These are phyloP conservation scores for Rhimphoctona megacephalus DNA, from an alignment of 2,888 invertebrate genomes.

Conservation along the genomic window DNA sequence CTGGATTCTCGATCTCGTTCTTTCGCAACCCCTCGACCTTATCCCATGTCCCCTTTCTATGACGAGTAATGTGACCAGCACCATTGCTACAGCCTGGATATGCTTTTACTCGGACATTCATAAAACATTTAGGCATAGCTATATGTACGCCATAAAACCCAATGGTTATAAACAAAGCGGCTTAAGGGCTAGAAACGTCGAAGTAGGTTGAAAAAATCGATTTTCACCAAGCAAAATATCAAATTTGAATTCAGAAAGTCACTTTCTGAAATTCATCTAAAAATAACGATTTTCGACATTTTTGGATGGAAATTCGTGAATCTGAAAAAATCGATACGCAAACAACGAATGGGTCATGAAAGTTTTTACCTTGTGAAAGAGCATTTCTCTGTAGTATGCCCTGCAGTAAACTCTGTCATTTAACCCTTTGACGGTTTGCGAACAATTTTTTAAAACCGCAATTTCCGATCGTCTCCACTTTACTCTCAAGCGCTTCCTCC, in stretches of 20 bases:
- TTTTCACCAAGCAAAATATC: background rate
- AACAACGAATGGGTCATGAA: background rate
- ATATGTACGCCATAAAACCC: background rate
- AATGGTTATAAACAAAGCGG: background rate
- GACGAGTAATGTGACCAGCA: constrained; percentile 25
- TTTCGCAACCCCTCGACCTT: constrained; percentile 37
- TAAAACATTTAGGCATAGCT: background rate
- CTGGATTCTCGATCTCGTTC: constrained; percentile 35
- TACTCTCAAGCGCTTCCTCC: background rate
- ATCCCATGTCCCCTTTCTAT: constrained; percentile 29
- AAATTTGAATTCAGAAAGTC: background rate
- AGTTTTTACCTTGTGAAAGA: background rate
- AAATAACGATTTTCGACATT: background rate
- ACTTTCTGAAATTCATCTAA: too few species aligned
- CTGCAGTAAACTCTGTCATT: background rate
- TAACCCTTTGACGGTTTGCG: background rate
- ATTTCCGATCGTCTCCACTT: background rate
- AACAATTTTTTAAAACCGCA: constrained; percentile 2
- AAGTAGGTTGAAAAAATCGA: background rate
- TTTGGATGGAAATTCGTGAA: background rate
- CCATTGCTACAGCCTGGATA: constrained; percentile 9
- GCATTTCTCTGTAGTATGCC: background rate
- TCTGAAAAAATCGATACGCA: background rate
- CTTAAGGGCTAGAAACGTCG: background rate
- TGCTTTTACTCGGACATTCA: constrained; percentile 5